A percentile compares a stretch with the other conserved stretches of the same genome.
Conservation (phyloP, 2,888 invertebrate genomes). For the Drosophila algonquin region DNA sequence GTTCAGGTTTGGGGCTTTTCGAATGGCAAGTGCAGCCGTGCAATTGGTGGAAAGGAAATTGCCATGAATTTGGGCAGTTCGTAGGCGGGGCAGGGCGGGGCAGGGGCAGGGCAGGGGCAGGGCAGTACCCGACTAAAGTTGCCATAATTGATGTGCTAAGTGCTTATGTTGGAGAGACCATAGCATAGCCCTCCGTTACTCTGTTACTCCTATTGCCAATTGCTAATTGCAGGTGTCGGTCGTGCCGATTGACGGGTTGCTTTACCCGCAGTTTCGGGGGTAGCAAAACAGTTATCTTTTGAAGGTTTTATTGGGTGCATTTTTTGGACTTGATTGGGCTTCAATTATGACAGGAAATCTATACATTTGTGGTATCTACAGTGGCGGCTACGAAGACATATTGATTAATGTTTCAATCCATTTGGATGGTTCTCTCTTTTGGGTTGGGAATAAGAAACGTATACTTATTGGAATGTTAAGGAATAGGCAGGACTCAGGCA, state of each 20-base stretch:
- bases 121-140: conserved; percentile 42
- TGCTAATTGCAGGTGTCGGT: conserved; percentile 60
- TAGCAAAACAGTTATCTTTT: neutral
- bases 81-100: neutral
- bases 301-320: neutral
- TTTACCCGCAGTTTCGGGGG: conserved; percentile 20
- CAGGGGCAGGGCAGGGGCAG: neutral
- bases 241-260: conserved; percentile 65
- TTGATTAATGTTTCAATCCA: conserved; percentile 35
- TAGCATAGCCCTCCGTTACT: neutral
- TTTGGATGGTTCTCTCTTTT: too few relatives aligned
- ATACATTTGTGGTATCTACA: neutral
- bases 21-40: conserved; percentile 39
- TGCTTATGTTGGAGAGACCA: conserved; percentile 20
- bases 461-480: too few relatives aligned
- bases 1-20: conserved; percentile 36
- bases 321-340: neutral
- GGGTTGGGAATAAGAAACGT: too few relatives aligned
- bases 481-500: too few relatives aligned
- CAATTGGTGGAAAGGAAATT: conserved; percentile 73
- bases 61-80: conserved; percentile 52
- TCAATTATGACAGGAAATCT: conserved; percentile 23
- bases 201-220: conserved; percentile 38
- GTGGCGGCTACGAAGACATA: conserved; percentile 8
- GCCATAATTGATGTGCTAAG: conserved; percentile 54